phyloP scores from a whole-genome alignment of 2,888 invertebrate genomes.

The Nemapogon koenigi region DNA sequence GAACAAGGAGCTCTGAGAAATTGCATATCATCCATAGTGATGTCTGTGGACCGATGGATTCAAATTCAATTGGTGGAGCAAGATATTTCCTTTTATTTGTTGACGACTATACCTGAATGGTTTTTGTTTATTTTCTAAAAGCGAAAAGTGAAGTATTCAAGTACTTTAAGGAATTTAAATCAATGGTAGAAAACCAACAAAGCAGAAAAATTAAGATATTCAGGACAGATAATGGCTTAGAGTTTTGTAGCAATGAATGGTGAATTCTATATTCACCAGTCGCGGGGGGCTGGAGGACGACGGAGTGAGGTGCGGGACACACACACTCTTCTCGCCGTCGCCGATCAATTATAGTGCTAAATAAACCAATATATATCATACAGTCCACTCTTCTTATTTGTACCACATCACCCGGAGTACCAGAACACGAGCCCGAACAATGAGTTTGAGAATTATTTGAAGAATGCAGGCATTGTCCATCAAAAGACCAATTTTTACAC shows the following conservation, averaged over 20 bases:
- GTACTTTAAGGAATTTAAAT: conserved; percentile 16
- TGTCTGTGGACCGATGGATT: conserved; percentile 12
- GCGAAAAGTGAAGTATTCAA: conserved; percentile 15
- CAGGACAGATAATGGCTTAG: conserved; percentile 12
- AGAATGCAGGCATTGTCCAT: conserved; percentile 17
- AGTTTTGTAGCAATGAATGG: conserved; percentile 16
- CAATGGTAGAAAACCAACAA: conserved; percentile 15
- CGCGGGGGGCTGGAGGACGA: too few species aligned
- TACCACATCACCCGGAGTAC: too few species aligned
- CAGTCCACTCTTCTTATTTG: too few species aligned
- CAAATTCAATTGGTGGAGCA: conserved; percentile 8
- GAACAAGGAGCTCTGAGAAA: neutral
- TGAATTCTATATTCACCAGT: too few species aligned
- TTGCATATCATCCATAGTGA: conserved; percentile 8
- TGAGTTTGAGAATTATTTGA: conserved; percentile 13
- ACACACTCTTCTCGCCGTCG: too few species aligned
- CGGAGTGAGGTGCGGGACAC: too few species aligned
- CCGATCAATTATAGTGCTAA: too few species aligned
- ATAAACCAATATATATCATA: too few species aligned
- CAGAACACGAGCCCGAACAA: too few species aligned
- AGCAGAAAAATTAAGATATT: conserved; percentile 10
- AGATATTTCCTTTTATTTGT: conserved; percentile 12
- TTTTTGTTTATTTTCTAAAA: conserved; percentile 11
- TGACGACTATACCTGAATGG: conserved; percentile 10
- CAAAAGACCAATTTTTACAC: conserved; percentile 18